Conservation (phyloP, 2,113 vertebrate species). For the Gopherus evgoodei region DNA sequence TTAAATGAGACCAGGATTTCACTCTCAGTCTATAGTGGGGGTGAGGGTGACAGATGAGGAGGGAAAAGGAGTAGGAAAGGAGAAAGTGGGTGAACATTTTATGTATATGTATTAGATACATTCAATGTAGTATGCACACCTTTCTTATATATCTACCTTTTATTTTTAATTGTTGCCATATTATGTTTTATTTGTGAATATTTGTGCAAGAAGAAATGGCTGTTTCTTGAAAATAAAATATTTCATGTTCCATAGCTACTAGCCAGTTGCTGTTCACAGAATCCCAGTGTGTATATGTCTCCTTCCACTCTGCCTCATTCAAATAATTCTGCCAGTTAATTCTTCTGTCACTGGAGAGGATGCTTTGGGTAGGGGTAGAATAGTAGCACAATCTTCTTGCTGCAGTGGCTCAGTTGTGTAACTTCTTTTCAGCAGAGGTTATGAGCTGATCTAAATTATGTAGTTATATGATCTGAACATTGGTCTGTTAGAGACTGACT, state of each 20-base stretch:
- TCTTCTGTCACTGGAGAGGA: slow-evolving; percentile 41
- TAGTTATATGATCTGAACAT: not conserved
- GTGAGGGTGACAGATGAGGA: not conserved
- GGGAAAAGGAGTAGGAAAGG: not conserved
- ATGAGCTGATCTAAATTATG: slow-evolving; percentile 9
- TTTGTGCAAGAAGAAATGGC: slow-evolving; percentile 49
- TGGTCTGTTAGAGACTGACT: not conserved
- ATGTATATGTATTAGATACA: not conserved
- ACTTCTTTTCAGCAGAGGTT: not conserved
- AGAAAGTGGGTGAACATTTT: not conserved
- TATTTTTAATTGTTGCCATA: not conserved
- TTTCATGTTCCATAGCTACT: not conserved
- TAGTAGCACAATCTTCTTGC: not conserved
- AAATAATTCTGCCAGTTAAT: slow-evolving; percentile 26
- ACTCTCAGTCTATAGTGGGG: not conserved
- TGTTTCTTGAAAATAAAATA: slow-evolving; percentile 47
- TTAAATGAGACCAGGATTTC: not conserved
- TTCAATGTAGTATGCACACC: not conserved
- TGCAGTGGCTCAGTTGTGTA: not conserved
- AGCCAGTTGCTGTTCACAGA: slow-evolving; percentile 56
- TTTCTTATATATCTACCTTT: not conserved
- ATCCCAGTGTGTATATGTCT: slow-evolving; percentile 47
- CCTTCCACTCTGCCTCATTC: slow-evolving; percentile 48
- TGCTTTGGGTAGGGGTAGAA: slow-evolving; percentile 36
- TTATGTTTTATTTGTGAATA: not conserved